Evolutionary conservation across 2,888 invertebrate genomes (phyloP), one percentile per base, ranked within the genome.

Genomic region (Acleris holmiana): DNA sequence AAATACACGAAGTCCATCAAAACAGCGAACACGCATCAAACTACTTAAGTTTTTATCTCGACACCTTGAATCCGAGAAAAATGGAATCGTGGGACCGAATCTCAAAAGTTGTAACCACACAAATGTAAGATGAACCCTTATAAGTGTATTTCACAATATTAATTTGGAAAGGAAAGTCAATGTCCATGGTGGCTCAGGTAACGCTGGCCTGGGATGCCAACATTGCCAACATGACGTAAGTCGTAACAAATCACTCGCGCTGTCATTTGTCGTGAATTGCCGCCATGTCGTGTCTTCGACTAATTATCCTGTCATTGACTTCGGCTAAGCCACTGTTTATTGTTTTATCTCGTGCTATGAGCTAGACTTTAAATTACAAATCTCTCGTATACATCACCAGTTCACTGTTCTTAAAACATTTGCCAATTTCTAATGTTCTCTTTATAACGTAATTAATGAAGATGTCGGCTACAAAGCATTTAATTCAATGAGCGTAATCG

Each of bases 1-100:
- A 61, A 54, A 53, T 35, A 55, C 60, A 53, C 40, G 40, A 10
- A 44, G n/a, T 53, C 56, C 54, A 50, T 54, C n/a, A 40, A 57
- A 46, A 19, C 23, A 17, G 23, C 35, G 19, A 65, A 50, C 56
- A 57, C 56, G 56, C 56, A 57, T 57, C 46, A 29, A 57, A 47
- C 56, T 57, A 57, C 56, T 57, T 35, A 57, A 57, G 59, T 53
- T 68, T 69, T 71, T 70, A 59, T 68, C 59, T 59, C 60, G 61
- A 63, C 69, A 71, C 71, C 68, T 72, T 72, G 71, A 61, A 69
- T 56, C 66, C 17, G 44, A 62, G 50, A 57, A 68, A 60, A 71
- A 70, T 65, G 55, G 51, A 64, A 69, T 66, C 71, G 72, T 73
- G 71, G 68, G 72, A 72, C 48, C 58, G 48, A 57, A 51, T 60